A percentile compares a stretch with the other conserved stretches of the same genome.
phyloP scores from a whole-genome alignment of 2,888 invertebrate species.

The Sarcophaga caerulescens region DNA sequence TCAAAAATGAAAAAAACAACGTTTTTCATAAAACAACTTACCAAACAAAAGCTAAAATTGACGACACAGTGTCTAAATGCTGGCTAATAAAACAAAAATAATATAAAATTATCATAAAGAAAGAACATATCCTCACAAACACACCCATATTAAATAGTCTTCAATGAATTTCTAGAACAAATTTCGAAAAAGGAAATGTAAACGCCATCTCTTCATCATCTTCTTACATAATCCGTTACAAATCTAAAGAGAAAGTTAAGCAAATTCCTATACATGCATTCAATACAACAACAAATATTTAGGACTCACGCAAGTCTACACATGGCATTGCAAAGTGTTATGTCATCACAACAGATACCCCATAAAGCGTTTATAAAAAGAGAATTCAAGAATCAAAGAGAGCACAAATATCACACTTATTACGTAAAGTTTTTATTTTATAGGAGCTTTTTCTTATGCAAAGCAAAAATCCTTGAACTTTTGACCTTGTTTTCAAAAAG shows the following conservation, averaged over 20 bases:
- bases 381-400: slow-evolving; percentile 23
- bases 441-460: slow-evolving; percentile 61
- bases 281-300: no score
- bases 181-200: background rate
- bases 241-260: no score
- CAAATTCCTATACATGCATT: no score
- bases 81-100: background rate
- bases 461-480: slow-evolving; percentile 63
- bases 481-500: slow-evolving; percentile 58
- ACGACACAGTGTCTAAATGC: slow-evolving; percentile 13
- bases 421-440: slow-evolving; percentile 41
- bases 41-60: background rate
- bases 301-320: no score
- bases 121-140: background rate
- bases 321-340: slow-evolving; percentile 1
- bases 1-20: no score
- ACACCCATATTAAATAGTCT: background rate
- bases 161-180: background rate
- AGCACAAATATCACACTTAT: slow-evolving; percentile 19
- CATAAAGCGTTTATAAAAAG: background rate
- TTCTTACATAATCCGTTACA: background rate
- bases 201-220: background rate
- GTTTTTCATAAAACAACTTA: no score
- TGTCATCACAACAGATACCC: slow-evolving; percentile 25
- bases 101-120: slow-evolving; percentile 6